Evolutionary conservation across 2,888 invertebrate genomes (phyloP), one percentile per base, ranked within the genome.

Genomic region (Melieria picta): DNA sequence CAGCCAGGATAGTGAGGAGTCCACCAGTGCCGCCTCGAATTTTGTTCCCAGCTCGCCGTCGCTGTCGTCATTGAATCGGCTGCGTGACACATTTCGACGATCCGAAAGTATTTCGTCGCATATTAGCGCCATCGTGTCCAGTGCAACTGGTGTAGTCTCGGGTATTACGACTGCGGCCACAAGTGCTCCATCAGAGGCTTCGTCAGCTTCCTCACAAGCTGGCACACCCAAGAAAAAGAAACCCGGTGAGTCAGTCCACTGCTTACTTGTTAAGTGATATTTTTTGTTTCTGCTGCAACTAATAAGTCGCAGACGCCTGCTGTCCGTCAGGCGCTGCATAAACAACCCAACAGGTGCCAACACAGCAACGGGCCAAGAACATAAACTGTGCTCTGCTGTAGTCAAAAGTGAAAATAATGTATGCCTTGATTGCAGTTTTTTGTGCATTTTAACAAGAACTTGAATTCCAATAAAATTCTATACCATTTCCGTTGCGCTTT

Each of bases 21-120:
- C 30, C 45, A 56, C 7, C 52, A 67, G 60, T 69, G 55, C 69
- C n/a, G 62, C 69, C n/a, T 63, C n/a, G 13, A 69, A 62, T 11
- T 42, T 69, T 11, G 48, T 69, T 43, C 56, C 69, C 48, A 45
- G 69, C 42, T 69, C 69, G 4, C 69, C 61, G n/a, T 69, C 90
- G 55, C 84, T 89, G 72, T 90, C 90, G n/a, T 86, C 86, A 7
- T 73, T 86, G 42, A 83, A 84, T 77, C 84, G 83, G 67, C 77
- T 87, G 60, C 85, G 86, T 30, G 83, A 86, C 74, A 85, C 86
- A 30, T 84, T 87, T 56, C 81, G 84, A 6, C 83, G 86, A 13
- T 84, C 86, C 4, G 87, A 86, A 70, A 85, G 82, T 74, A 77
- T 83, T 11, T 81, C 86, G 0, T 85, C 86, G 3, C 83, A 85